These are phyloP conservation scores for Rhinichthys klamathensis DNA, from an alignment of 2,113 vertebrate genomes.

Conservation along the genomic window DNA sequence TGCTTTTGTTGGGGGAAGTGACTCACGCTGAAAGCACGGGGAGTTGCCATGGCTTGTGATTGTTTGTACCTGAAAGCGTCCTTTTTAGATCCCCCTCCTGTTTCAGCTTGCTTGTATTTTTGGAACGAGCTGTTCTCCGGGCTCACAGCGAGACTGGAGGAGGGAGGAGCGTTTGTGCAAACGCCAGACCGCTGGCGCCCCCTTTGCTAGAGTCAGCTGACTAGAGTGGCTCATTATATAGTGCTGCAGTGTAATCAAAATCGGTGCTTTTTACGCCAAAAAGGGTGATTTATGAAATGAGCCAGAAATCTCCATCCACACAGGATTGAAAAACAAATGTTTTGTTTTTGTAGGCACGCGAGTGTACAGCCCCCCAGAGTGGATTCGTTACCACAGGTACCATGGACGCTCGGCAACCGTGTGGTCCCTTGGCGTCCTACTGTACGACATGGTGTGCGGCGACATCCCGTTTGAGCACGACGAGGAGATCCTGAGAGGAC, in stretches of 20 bases:
- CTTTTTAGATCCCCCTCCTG: not conserved
- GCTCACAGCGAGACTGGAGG: not conserved
- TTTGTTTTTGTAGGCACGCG: constrained; percentile 81
- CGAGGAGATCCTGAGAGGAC: constrained; percentile 91
- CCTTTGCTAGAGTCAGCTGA: constrained; percentile 43
- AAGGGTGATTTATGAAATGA: constrained; percentile 12
- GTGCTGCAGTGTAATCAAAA: constrained; percentile 39
- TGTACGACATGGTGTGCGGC: constrained; percentile 98
- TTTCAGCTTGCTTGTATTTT: constrained; percentile 39
- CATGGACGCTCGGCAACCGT: constrained; percentile 95
- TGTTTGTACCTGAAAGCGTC: constrained; percentile 11
- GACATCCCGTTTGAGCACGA: constrained; percentile 99
- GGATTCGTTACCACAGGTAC: constrained; percentile 96
- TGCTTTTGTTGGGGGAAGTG: constrained; percentile 47
- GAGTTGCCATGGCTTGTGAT: constrained; percentile 1
- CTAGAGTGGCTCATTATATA: constrained; percentile 26
- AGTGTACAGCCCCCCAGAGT: constrained; percentile 97
- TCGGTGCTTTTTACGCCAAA: not conserved
- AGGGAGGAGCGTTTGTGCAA: constrained; percentile 19
- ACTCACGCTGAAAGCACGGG: constrained; percentile 25
- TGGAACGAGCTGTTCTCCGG: not conserved
- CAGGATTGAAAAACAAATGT: constrained; percentile 14
- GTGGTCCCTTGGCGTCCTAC: constrained; percentile 95
- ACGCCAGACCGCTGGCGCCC: constrained; percentile 25
- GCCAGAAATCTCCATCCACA: not conserved